Base-by-base conservation (phyloP, 1,140 invertebrate species). In the Drosophila lowei region DNA sequence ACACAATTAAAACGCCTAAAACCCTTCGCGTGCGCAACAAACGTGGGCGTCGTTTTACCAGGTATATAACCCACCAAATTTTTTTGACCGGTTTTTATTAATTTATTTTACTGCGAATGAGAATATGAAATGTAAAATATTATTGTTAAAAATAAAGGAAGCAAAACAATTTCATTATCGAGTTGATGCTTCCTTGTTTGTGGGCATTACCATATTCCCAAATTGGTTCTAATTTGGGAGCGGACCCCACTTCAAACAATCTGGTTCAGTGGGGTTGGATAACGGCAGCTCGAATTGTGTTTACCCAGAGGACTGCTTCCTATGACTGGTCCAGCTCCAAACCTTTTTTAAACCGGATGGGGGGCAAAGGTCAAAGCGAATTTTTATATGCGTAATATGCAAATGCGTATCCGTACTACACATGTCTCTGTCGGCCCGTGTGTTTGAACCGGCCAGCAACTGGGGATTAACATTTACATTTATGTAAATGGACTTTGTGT, bases 301-400 rank as follows among this genome's bases (percentile, higher is more conserved):
- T 9, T 7, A 8, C 30, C 30, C 30, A 30, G 8, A 9, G 8
- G 7, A 9, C 30, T 30, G 30, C 8, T 30, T 30, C 8, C 30
- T 30, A 9, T 30, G 8, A 30, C 2, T 30, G 8, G 30, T 3
- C 52, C 50, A 75, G 66, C 57, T 70, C 63, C 75, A 64, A 76
- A 76, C 79, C 79, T 84, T 84, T 84, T 84, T 84, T 83, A 84
- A 83, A 78, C 76, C 78, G 84, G 65, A 72, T 76, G 79, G 65
- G 65, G 74, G 71, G 60, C 55, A 78, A 84, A 84, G 79, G 78
- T 83, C 75, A 83, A 83, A 83, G 79, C 78, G 55, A 83, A 49
- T n/a, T 38, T 44, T 48, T 58, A 53, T 41, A 49, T 54, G 47
- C 38, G 44, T 34, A 46, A 47, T n/a, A 44, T 63, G 41, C 4